A percentile compares a stretch with the other conserved stretches of the same genome.
phyloP scores from a whole-genome alignment of 2,113 vertebrate species.

The Spea multiplicata region DNA sequence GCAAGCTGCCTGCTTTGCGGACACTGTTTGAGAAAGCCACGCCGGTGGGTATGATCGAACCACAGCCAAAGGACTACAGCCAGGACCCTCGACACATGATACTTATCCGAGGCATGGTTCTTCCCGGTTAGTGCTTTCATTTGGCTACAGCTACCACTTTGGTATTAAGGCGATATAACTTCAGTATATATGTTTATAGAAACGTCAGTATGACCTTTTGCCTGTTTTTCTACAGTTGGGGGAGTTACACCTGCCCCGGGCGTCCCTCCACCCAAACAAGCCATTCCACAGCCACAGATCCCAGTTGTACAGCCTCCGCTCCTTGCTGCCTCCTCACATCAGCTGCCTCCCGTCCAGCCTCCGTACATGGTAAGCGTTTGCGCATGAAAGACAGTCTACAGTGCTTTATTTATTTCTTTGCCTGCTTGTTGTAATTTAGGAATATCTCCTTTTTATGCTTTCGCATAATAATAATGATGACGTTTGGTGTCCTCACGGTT shows the following conservation, averaged over 20 bases:
- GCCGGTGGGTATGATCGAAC: slow-evolving; percentile 69
- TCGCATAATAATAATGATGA: too few relatives aligned
- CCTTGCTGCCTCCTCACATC: slow-evolving; percentile 56
- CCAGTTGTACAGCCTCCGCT: slow-evolving; percentile 59
- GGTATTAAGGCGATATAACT: background rate
- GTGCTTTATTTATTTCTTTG: background rate
- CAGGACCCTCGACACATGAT: slow-evolving; percentile 92
- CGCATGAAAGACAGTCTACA: too few relatives aligned
- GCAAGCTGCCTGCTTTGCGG: slow-evolving; percentile 81
- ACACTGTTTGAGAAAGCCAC: slow-evolving; percentile 81
- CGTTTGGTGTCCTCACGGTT: too few relatives aligned
- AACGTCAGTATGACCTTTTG: background rate
- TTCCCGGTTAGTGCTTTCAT: slow-evolving; percentile 70
- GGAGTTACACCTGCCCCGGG: slow-evolving; percentile 61
- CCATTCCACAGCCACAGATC: slow-evolving; percentile 57
- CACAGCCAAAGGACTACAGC: slow-evolving; percentile 74
- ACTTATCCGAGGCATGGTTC: slow-evolving; percentile 80
- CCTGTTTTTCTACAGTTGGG: slow-evolving; percentile 58
- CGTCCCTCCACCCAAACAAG: slow-evolving; percentile 73
- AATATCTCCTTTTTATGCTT: too few relatives aligned
- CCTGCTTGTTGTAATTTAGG: background rate
- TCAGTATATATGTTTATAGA: background rate
- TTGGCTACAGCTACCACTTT: background rate
- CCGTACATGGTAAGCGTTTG: slow-evolving; percentile 59
- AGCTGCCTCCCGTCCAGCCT: slow-evolving; percentile 56